Evolutionary conservation across 1,140 invertebrate species (phyloP), one percentile per base, ranked within the genome.

Genomic region (Paraescarpia echinospica): DNA sequence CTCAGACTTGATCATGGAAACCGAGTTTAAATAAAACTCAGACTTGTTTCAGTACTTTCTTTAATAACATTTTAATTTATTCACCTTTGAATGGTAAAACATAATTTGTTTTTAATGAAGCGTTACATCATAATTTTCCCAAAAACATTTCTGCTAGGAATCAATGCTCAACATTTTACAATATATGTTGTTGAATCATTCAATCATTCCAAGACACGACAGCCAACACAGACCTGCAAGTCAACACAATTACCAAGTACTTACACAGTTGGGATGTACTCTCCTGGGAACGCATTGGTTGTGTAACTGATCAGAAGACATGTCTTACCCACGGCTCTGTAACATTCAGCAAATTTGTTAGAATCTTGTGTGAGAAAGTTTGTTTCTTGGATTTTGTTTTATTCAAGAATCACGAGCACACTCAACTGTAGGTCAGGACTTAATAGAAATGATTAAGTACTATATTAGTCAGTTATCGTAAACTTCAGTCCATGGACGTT

Each of bases 301-400:
- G 98, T 99, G 96, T 99, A 99, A 96, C 98, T 99, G 96, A 99
- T 99, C 94, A 99, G 97, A 51, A 99, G 97, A 96, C 98, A 99
- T 94, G 98, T 99, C 97, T 99, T 99, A 98, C 98, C 98, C 94
- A 99, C 98, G 95, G 95, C 95, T 91, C 95, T 95, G 95, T 90
- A 90, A 90, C 90, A 90, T 31, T 9, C 90, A 90, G n/a, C 90
- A 90, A 90, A 90, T 41, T 77, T 77, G 22, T 77, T 77, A 12
- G 22, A 77, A 27, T 77, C 90, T 18, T 34, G 90, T 34, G 90
- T 41, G 90, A 34, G 12, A 41, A 91, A 41, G 41, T 6, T 41
- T 34, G 9, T 34, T 2, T 1, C 18, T 34, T 34, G 5, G 9
- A 41, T 31, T 41, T 34, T 18, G 8, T 27, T 22, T 41, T 77